Base-by-base conservation (phyloP, 2,888 invertebrate species). In the Oxyteleia sp. region DNA sequence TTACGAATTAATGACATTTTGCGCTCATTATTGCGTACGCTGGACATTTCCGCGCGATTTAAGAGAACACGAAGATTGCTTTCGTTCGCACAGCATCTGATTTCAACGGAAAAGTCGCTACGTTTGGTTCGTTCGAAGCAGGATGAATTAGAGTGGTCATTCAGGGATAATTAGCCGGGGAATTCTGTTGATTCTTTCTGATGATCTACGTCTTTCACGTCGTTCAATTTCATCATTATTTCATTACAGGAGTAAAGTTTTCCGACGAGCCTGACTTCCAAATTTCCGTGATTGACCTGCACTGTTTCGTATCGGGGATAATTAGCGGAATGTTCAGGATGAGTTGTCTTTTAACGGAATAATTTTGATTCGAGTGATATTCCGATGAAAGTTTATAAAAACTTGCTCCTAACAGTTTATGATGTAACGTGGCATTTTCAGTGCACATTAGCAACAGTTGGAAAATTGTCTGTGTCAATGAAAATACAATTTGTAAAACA, bases 21-120 rank as follows among this genome's bases (percentile, higher is more conserved):
- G 49, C 57, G 75, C 38, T 75, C 75, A 75, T 75, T 75, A 75
- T 66, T 75, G 75, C 75, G 57, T 75, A 47, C 57, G 38, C 10
- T 13, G 15, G 74, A 74, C 55, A 35, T 74, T 63, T 64, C 55
- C 75, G 41, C 43, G 64, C 57, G 57, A 75, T 16, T 63, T 23
- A 18, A 38, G 47, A 29, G 43, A 61, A 55, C 49, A 23, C 47
- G 59, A 68, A 64, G 66, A 68, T 68, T 68, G 66, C 57, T 59
- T 66, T 57, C 75, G 41, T 72, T 61, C 29, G 29, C 32, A 49
- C 59, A 51, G 45, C 35, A 57, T 68, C 66, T 76, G 76, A 76
- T 68, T 66, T 66, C 29, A 35, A 23, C 20, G 66, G 57, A 66
- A 66, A 66, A 49, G 35, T 55, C 29, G 38, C 23, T 45, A 55